Percentiles rank a stretch among this genome's conserved stretches.
Evolutionary conservation across 2,888 invertebrate species (phyloP).

Genomic region (Nowickia ferox): DNA sequence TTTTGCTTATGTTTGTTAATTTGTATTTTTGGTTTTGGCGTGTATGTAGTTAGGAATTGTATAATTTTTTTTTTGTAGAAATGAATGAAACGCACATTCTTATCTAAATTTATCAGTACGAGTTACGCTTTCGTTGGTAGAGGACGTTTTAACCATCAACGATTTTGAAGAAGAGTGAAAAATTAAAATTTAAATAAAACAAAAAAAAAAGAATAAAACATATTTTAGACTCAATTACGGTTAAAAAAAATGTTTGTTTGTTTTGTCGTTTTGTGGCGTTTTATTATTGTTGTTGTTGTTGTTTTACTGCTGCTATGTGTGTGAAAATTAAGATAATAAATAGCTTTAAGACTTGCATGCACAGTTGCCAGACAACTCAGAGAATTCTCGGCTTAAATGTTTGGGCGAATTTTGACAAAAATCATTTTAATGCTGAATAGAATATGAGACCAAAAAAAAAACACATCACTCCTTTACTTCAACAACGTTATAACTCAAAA

Average conservation of each 20-base stretch:
- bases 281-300: slow-evolving; percentile 26
- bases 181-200: not conserved
- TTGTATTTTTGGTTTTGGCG: not conserved
- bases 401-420: too few species aligned
- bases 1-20: not conserved
- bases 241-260: not conserved
- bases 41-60: not conserved
- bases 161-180: not conserved
- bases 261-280: slow-evolving; percentile 5
- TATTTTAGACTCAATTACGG: slow-evolving; percentile 19
- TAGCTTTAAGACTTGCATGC: not conserved
- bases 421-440: too few species aligned
- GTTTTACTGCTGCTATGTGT: slow-evolving; percentile 9
- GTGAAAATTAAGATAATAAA: slow-evolving; percentile 40
- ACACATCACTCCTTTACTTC: too few species aligned
- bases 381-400: too few species aligned
- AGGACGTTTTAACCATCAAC: slow-evolving; percentile 49
- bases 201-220: slow-evolving; percentile 10
- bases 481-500: too few species aligned
- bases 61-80: slow-evolving; percentile 1
- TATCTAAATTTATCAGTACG: slow-evolving; percentile 68
- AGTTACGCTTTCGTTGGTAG: slow-evolving; percentile 58
- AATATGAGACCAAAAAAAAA: too few species aligned
- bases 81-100: slow-evolving; percentile 43
- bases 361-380: too few species aligned